phyloP scores from a whole-genome alignment of 2,888 invertebrate genomes.

The Anoplius nigerrimus region DNA sequence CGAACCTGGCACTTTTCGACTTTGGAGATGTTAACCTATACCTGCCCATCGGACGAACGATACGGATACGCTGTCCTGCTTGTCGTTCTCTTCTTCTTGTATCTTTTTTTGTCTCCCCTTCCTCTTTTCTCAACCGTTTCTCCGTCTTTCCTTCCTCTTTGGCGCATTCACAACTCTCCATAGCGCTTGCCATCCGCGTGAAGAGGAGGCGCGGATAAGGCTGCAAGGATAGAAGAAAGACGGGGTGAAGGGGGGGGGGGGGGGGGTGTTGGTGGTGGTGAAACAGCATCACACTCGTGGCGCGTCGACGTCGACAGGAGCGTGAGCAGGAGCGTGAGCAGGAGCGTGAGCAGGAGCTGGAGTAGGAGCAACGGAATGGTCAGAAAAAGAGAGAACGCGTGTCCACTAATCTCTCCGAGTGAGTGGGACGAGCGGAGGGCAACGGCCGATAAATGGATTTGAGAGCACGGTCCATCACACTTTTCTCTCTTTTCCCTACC shows the following conservation, averaged over 20 bases:
- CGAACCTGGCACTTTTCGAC: conserved; percentile 52
- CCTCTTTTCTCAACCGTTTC: conserved; percentile 17
- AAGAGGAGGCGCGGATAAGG: background rate
- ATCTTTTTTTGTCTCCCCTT: conserved; percentile 17
- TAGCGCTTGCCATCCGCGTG: background rate
- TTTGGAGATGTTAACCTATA: conserved; percentile 51
- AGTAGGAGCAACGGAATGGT: background rate
- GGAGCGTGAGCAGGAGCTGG: conserved; percentile 12
- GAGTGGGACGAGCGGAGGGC: conserved; percentile 59
- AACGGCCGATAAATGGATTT: conserved; percentile 66
- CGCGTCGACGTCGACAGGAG: too few relatives aligned
- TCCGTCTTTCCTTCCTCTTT: conserved; percentile 32
- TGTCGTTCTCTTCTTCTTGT: conserved; percentile 42
- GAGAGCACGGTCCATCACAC: conserved; percentile 50
- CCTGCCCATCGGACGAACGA: conserved; percentile 43
- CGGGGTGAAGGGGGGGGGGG: too few relatives aligned
- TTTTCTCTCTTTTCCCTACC: conserved; percentile 26
- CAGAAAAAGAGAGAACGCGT: conserved; percentile 36
- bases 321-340: background rate
- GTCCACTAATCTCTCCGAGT: conserved; percentile 60
- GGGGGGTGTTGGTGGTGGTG: too few relatives aligned
- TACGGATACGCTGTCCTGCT: conserved; percentile 48
- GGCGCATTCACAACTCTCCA: conserved; percentile 15
- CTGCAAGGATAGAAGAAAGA: background rate
- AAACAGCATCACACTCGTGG: too few relatives aligned